These are phyloP conservation scores for Caiman crocodilus DNA, from an alignment of 2,797 vertebrate species.

Conservation along the genomic window DNA sequence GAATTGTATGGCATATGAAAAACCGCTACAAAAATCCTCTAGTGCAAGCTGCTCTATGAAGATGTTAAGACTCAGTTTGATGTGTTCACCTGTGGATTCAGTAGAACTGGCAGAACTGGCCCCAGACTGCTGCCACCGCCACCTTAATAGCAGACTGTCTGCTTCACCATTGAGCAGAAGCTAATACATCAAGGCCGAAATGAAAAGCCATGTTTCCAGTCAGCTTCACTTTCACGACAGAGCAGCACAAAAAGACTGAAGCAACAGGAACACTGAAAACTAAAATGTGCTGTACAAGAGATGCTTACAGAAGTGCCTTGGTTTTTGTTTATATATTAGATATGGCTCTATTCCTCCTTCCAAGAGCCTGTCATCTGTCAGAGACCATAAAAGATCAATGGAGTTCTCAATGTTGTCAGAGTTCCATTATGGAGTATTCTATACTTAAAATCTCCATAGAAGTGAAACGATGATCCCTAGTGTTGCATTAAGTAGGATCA, in stretches of 20 bases:
- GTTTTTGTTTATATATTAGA: too few relatives aligned
- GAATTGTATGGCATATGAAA: neutral
- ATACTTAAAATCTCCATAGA: neutral
- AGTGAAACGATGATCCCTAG: neutral
- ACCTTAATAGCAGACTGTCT: neutral
- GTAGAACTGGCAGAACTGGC: neutral
- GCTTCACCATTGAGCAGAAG: neutral
- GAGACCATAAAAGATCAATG: neutral
- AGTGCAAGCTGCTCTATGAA: neutral
- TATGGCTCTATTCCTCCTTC: neutral
- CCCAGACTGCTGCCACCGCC: neutral
- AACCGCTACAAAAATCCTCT: neutral
- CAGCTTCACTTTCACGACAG: fast-evolving
- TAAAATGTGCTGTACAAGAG: neutral
- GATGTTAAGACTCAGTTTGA: neutral
- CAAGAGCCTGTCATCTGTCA: neutral
- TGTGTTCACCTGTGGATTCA: fast-evolving
- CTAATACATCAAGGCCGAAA: neutral
- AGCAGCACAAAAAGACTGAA: neutral
- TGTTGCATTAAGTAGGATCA: neutral
- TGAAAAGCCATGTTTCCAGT: neutral
- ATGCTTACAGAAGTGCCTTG: neutral
- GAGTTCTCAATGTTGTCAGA: too few relatives aligned
- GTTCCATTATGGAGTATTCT: neutral
- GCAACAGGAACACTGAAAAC: neutral